These are phyloP conservation scores for Rhagoletis pomonella DNA, from an alignment of 1,140 invertebrate species.

Conservation along the genomic window DNA sequence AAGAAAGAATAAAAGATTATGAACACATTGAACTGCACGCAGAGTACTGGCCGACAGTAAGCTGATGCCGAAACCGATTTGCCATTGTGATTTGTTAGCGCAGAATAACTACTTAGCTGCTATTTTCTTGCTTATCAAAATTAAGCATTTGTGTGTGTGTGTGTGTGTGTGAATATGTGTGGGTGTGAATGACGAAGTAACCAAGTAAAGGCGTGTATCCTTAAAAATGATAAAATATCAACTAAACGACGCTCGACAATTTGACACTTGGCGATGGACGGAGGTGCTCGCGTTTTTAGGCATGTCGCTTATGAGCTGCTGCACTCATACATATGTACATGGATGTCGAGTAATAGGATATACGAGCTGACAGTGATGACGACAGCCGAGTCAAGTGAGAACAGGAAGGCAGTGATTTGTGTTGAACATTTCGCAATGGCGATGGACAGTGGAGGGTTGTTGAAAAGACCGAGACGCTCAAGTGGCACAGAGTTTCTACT, in stretches of 20 bases:
- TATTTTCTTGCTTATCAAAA: slow-evolving; percentile 14
- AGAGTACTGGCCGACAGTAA: not conserved
- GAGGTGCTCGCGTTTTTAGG: slow-evolving; percentile 2
- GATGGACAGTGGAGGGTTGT: not conserved
- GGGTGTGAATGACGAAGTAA: not conserved
- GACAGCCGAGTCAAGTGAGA: slow-evolving; percentile 13
- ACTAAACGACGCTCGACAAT: slow-evolving; percentile 19
- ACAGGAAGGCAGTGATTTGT: not conserved
- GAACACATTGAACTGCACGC: not conserved
- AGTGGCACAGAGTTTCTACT: not conserved
- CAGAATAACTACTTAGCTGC: not conserved
- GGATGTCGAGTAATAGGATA: not conserved
- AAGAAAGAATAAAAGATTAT: not conserved
- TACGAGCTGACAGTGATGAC: slow-evolving; percentile 28
- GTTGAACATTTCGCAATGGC: not conserved
- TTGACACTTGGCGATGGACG: slow-evolving; percentile 30
- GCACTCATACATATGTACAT: not conserved
- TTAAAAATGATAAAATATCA: slow-evolving; percentile 43
- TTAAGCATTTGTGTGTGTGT: not conserved
- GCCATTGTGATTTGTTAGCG: not conserved
- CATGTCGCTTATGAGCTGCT: not conserved
- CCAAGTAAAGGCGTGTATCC: slow-evolving; percentile 17
- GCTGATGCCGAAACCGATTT: not conserved
- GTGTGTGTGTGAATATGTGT: not conserved
- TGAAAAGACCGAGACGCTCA: not conserved